These are phyloP conservation scores for Pseudococcus longispinus DNA, from an alignment of 2,888 invertebrate genomes.

Conservation along the genomic window DNA sequence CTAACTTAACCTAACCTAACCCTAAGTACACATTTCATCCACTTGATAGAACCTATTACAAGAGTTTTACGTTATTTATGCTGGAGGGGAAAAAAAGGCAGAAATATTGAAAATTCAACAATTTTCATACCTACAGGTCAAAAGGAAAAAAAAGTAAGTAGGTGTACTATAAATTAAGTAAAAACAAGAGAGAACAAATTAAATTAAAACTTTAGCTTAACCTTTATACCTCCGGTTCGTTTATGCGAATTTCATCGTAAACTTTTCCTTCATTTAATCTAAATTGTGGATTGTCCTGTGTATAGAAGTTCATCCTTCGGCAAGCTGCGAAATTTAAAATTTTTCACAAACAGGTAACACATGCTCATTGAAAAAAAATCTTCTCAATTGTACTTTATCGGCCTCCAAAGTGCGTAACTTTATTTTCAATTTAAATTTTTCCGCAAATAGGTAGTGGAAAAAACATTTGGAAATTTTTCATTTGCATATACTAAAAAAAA, in stretches of 20 bases:
- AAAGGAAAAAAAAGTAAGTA: not conserved
- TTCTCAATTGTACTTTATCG: not conserved
- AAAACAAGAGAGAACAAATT: slow-evolving; percentile 28
- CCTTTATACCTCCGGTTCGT: not conserved
- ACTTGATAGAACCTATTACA: too few species aligned
- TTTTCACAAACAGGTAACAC: not conserved
- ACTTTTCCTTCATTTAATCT: slow-evolving; percentile 29
- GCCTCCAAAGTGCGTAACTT: not conserved
- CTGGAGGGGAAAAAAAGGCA: not conserved
- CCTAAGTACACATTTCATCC: too few species aligned
- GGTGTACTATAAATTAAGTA: not conserved
- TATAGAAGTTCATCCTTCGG: not conserved
- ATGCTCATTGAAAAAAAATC: slow-evolving; percentile 32
- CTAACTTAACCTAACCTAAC: too few species aligned
- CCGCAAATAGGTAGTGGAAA: not conserved
- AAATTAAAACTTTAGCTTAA: slow-evolving; percentile 14
- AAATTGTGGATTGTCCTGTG: not conserved
- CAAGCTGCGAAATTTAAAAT: not conserved
- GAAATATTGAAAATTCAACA: not conserved
- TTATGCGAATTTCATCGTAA: slow-evolving; percentile 24
- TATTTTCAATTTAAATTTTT: slow-evolving; percentile 28
- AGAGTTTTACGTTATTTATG: not conserved
- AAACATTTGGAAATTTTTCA: slow-evolving; percentile 23
- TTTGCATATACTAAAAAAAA: not conserved
- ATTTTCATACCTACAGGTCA: not conserved